Evolutionary conservation across 1,140 invertebrate genomes (phyloP).

Genomic region (Zaprionus taronus): DNA sequence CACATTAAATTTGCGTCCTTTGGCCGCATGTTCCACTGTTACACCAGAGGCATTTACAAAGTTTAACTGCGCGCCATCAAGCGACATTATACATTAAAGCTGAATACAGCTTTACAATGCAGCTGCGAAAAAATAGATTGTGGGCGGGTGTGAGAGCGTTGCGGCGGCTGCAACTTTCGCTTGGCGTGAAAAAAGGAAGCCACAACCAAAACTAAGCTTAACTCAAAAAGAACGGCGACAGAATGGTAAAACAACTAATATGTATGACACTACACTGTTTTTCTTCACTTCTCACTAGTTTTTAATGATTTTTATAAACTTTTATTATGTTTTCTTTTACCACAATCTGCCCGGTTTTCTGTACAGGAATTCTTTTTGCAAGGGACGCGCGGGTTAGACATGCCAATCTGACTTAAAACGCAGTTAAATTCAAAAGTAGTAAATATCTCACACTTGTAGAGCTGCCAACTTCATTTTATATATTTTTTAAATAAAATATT

Average conservation of each 20-base stretch:
- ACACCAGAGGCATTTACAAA: constrained; percentile 58
- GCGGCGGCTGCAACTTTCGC: constrained; percentile 51
- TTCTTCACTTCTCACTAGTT: constrained; percentile 5
- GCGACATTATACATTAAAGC: constrained; percentile 58
- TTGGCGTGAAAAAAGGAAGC: constrained; percentile 42
- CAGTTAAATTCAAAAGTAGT: constrained; percentile 62
- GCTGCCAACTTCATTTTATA: constrained; percentile 28
- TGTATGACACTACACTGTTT: not conserved
- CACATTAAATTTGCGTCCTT: constrained; percentile 72
- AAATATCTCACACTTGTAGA: not conserved
- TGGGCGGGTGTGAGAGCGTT: constrained; percentile 43
- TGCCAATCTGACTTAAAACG: constrained; percentile 52
- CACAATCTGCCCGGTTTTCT: constrained; percentile 53
- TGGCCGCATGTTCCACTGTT: constrained; percentile 46
- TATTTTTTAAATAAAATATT: not conserved
- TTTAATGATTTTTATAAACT: constrained; percentile 1
- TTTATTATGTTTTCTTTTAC: constrained; percentile 30
- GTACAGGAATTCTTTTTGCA: constrained; percentile 78
- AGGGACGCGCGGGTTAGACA: constrained; percentile 65
- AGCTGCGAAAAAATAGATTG: constrained; percentile 41
- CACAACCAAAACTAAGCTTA: constrained; percentile 21
- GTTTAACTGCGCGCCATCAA: constrained; percentile 72
- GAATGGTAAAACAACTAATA: not conserved
- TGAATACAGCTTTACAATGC: constrained; percentile 35
- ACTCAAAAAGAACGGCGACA: not conserved